Evolutionary conservation across 2,113 vertebrate genomes (phyloP), one percentile per base, ranked within the genome.

Genomic region (Labeo rohita): DNA sequence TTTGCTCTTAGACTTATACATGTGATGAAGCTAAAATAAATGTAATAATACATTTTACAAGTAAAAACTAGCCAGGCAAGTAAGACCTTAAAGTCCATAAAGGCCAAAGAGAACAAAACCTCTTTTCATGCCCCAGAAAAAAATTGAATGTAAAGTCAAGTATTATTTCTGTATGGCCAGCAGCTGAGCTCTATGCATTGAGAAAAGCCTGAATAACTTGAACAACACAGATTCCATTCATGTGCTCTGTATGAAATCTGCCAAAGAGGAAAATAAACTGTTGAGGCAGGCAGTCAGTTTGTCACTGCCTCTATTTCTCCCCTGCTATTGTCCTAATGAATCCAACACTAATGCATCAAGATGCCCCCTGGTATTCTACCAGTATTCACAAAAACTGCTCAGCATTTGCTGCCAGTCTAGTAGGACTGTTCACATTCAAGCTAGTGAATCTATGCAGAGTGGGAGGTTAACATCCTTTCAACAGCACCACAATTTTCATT

Each of bases 251-350:
- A 47, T 52, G 23, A 39, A 75, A 61, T 13, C 77, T 36, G 49
- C 9, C 59, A 56, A 72, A 66, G 61, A 56, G 47, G 86, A 21
- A 7, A 88, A 74, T 23, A 79, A 36, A 75, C 45, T 47, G 59
- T 68, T 70, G 47, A 88, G 72, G 75, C 43, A 23, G 63, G 61
- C 47, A 16, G 83, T 85, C 86, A 80, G 84, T 66, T 18, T 16
- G 75, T 89, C 88, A 86, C 87, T 84, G 81, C 85, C 87, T 72
- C 73, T 86, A 89, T 86, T 83, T 74, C 45, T 84, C 83, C 70
- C 52, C 84, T 50, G 47, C 52, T 83, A 70, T 82, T 84, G 78
- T 81, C 15, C 65, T 15, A 52, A 65, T 66, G 43, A 81, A 70
- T 68, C 6, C 28, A 86, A 68, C 59, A 50, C 74, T 80, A 84